Percentiles rank a stretch among this genome's conserved stretches.
phyloP scores from a whole-genome alignment of 2,113 vertebrate species.

The Hippopotamus amphibius region DNA sequence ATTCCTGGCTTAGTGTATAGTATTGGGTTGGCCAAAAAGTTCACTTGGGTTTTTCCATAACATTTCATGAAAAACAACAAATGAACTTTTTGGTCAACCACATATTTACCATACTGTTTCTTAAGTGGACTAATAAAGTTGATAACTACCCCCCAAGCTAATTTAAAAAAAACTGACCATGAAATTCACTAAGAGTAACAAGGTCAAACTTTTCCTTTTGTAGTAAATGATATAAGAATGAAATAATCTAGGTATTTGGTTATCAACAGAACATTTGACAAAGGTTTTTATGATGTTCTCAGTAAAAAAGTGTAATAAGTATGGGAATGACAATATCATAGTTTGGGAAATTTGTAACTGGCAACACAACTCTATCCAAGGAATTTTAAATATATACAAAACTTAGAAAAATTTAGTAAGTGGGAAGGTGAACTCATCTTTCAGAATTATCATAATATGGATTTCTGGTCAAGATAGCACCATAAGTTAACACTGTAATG shows the following conservation, averaged over 20 bases:
- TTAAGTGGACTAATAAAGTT: neutral
- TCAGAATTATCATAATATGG: neutral
- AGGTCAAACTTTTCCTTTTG: slow-evolving; percentile 1
- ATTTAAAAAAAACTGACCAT: neutral
- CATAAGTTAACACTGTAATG: neutral
- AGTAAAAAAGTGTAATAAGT: neutral
- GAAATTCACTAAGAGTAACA: neutral
- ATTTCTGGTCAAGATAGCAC: neutral
- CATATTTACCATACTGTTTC: neutral
- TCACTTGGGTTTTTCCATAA: no score
- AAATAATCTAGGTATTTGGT: neutral
- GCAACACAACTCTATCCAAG: neutral
- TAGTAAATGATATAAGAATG: neutral
- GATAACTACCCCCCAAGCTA: neutral
- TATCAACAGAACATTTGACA: neutral
- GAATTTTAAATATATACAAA: neutral
- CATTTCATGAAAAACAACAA: no score
- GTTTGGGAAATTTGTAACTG: neutral
- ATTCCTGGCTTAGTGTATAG: neutral
- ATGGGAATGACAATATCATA: neutral
- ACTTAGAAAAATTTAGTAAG: neutral
- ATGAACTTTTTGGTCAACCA: no score
- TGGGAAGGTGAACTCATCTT: neutral
- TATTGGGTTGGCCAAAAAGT: neutral
- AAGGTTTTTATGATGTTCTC: neutral